Conservation (phyloP, 2,888 invertebrate species). For the Epicampocera succincta region DNA sequence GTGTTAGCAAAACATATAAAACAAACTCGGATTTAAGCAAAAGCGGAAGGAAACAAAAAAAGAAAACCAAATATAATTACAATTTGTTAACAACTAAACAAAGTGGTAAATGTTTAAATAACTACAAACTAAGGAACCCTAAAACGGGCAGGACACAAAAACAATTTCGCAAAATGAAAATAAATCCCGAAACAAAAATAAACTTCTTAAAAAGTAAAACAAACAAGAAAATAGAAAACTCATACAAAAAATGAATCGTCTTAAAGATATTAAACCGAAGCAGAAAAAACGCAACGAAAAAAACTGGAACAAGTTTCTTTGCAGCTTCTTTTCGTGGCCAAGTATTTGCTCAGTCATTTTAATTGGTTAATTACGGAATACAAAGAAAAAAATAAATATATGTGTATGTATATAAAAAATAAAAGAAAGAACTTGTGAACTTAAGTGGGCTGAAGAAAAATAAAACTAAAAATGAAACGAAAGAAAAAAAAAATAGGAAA, state of each 20-base stretch:
- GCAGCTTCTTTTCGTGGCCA: conserved; percentile 49
- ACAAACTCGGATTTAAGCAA: too few species aligned
- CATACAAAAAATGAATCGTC: conserved; percentile 51
- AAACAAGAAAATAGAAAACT: not conserved
- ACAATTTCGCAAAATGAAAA: conserved; percentile 11
- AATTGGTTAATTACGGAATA: conserved; percentile 68
- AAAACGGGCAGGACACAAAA: conserved; percentile 6
- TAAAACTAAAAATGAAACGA: conserved; percentile 48
- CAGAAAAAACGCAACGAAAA: conserved; percentile 19
- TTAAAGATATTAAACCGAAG: conserved; percentile 18
- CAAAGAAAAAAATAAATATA: conserved; percentile 33
- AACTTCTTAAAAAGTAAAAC: not conserved
- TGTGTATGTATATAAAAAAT: not conserved
- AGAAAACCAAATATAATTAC: conserved; percentile 44
- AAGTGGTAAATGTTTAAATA: conserved; percentile 58
- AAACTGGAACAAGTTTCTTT: conserved; percentile 47
- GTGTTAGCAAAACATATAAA: too few species aligned
- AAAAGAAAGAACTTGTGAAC: conserved; percentile 47
- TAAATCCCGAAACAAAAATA: conserved; percentile 23
- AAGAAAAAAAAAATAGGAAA: conserved; percentile 19
- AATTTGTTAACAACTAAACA: conserved; percentile 57
- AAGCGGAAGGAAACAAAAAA: not conserved
- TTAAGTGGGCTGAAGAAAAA: conserved; percentile 53
- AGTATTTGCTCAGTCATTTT: conserved; percentile 67
- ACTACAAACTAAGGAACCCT: conserved; percentile 18